Base-by-base conservation (phyloP, 2,113 vertebrate species). In the Psittacus erithacus region DNA sequence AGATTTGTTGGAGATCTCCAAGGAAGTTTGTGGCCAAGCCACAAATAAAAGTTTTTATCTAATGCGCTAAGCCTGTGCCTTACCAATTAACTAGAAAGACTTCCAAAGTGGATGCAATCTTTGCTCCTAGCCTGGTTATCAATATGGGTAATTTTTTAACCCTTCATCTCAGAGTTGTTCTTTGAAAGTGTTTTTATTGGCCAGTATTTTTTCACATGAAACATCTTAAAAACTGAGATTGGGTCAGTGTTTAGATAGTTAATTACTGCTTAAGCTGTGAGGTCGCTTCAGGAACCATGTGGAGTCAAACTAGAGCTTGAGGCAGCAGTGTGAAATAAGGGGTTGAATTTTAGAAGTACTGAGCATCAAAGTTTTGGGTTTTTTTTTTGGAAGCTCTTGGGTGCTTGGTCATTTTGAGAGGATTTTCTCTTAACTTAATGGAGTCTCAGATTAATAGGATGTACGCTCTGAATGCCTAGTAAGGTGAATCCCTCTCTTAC, bases 11-110 rank as follows among this genome's bases (percentile, higher is more conserved):
- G 62, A 62, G 29, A 71, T 92, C 22, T 93, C 69, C n/a, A 62
- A 87, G 65, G 43, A 79, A 76, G 65, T 73, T 69, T 69, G 57
- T 82, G 41, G 41, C 62, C 85, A 78, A 93, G 49, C 29, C 59
- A 73, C 63, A 84, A 89, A 87, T 76, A 73, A 94, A 92, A 94
- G 39, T 35, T 70, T 73, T 79, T 77, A 29, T 91, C 57, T 47
- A 76, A 75, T 91, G 29, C 73, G 23, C 65, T 82, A 29, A 59
- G 11, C 25, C n/a, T 44, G 38, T 86, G 55, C n/a, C 11, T 90
- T 84, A 35, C 17, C 70, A 88, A 81, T 75, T 81, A 86, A 60
- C 22, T 52, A 60, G 35, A 64, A 86, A 71, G 75, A 33, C 33
- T 80, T 94, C 69, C 31, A 50, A 86, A 91, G 29, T 73, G n/a